Percentiles rank a stretch among this genome's conserved stretches.
phyloP scores from a whole-genome alignment of 2,888 invertebrate species.

The Sesamia inferens region DNA sequence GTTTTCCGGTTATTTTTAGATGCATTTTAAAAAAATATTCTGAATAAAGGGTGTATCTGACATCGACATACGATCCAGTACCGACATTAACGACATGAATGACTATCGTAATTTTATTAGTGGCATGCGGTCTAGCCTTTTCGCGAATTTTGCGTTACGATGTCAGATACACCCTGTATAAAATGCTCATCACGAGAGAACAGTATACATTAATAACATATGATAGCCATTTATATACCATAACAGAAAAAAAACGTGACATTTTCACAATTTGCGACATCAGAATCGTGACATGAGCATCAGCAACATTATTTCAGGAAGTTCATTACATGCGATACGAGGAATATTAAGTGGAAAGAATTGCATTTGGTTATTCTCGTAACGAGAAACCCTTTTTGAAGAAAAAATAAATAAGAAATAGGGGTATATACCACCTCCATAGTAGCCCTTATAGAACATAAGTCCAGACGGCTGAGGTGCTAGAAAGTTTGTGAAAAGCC shows the following conservation, averaged over 20 bases:
- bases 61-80: too few relatives aligned
- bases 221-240: neutral
- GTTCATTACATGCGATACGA: neutral
- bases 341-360: neutral
- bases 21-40: neutral
- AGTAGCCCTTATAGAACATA: too few relatives aligned
- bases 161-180: too few relatives aligned
- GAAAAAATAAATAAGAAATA: too few relatives aligned
- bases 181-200: neutral
- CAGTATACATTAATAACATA: neutral
- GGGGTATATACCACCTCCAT: neutral
- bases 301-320: constrained; percentile 11
- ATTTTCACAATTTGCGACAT: neutral
- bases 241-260: constrained; percentile 9
- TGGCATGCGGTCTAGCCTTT: too few relatives aligned
- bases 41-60: too few relatives aligned
- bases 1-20: constrained; percentile 24
- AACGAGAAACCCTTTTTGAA: too few relatives aligned
- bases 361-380: neutral
- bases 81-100: too few relatives aligned
- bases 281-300: constrained; percentile 4
- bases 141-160: too few relatives aligned
- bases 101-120: too few relatives aligned
- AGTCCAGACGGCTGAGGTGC: too few relatives aligned
- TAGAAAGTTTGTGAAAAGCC: neutral